Conservation (phyloP, 2,888 invertebrate species). For the Drosophila quasianomalipes region DNA sequence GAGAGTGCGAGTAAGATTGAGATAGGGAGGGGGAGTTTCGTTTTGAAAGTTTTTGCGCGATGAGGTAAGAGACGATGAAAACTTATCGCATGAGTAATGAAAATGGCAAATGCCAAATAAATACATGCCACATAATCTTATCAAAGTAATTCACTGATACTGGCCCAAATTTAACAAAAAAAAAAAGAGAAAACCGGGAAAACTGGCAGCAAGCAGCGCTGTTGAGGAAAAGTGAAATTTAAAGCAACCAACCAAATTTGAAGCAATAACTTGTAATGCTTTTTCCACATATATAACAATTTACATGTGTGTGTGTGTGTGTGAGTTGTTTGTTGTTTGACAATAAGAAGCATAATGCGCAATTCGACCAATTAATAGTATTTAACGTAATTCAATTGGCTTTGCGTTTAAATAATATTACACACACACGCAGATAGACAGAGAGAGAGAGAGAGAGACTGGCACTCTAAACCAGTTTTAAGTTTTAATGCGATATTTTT, state of each 20-base stretch:
- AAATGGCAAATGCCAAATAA: slow-evolving; percentile 39
- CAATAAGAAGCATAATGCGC: slow-evolving; percentile 36
- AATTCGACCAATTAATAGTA: slow-evolving; percentile 44
- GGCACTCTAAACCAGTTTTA: slow-evolving; percentile 61
- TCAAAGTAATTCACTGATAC: slow-evolving; percentile 43
- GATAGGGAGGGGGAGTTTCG: not conserved
- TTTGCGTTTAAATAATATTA: slow-evolving; percentile 15
- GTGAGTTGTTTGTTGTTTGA: slow-evolving; percentile 18
- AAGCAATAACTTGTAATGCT: slow-evolving; percentile 35
- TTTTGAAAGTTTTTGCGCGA: slow-evolving; percentile 28
- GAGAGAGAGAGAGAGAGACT: not conserved
- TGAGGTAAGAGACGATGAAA: slow-evolving; percentile 53
- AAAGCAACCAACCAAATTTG: slow-evolving; percentile 29
- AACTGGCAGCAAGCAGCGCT: slow-evolving; percentile 31
- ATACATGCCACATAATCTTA: slow-evolving; percentile 40
- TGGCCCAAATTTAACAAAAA: not conserved
- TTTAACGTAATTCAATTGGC: slow-evolving; percentile 35
- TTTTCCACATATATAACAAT: slow-evolving; percentile 31
- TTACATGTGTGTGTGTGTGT: slow-evolving; percentile 2
- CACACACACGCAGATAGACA: slow-evolving; percentile 18
- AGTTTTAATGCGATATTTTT: slow-evolving; percentile 48
- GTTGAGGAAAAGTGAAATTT: slow-evolving; percentile 72
- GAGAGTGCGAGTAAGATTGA: not conserved
- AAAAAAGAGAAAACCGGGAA: slow-evolving; percentile 53
- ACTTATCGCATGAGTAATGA: slow-evolving; percentile 33